Evolutionary conservation across 2,888 invertebrate species (phyloP), one percentile per base, ranked within the genome.

Genomic region (Cecidostiba fungosa): DNA sequence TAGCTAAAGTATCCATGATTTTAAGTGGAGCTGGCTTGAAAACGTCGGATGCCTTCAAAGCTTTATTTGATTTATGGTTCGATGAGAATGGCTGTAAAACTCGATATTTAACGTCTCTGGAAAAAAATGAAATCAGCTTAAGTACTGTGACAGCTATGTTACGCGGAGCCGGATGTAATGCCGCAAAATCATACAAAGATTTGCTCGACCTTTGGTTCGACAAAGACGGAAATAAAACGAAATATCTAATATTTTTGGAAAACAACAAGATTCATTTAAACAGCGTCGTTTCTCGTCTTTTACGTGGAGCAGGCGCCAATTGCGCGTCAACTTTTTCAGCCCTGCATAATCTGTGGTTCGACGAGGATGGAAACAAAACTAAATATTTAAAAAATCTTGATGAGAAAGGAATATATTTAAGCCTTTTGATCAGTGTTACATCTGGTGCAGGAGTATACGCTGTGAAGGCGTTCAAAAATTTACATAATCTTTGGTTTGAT

Each of bases 51-150:
- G 88, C 88, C 86, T 90, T 91, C 87, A 89, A 90, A 90, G 88
- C 89, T 81, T 89, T 91, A 87, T 90, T 89, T 88, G 85, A 90
- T 79, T 86, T 89, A 81, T 91, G 89, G 89, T 90, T 91, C 36
- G 82, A 86, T 43, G 73, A 54, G 16, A 29, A 84, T 87, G 89
- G 89, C 82, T 86, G 89, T 85, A 89, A 88, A 85, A 86, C 87
- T 4, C 36, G 78, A 39, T 77, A 83, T 70, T 70, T 88, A 47
- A 54, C 36, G 50, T 47, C 43, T 32, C 5, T 82, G 26, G 77
- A 82, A 54, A 12, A 81, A 36, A 23, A 66, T 8, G 85, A 66
- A 66, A 82, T 86, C 14, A 73, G 32, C 77, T 29, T 84, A 19
- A 36, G 29, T 32, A 81, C 12, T 14, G 81, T 90, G 76, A 89